Evolutionary conservation across 2,888 invertebrate genomes (phyloP), one percentile per base, ranked within the genome.

Genomic region (Trilocha varians): DNA sequence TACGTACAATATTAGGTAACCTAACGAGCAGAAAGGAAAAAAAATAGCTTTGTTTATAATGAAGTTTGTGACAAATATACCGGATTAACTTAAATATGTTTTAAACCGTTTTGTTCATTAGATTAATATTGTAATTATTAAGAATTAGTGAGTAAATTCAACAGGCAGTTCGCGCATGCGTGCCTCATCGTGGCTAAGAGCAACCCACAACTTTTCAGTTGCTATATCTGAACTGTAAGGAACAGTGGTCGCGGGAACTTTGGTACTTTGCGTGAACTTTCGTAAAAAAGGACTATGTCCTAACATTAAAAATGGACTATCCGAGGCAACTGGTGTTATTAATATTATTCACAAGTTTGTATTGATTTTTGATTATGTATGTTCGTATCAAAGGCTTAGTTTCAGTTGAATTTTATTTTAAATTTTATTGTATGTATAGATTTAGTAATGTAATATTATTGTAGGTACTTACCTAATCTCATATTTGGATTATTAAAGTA

Each of bases 271-370:
- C 14, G 25, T 39, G 17, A 38, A 34, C 38, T 9, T 36, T 17
- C 41, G 39, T 39, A 39, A 25, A 16, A 16, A 17, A 41, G 39
- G 25, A 38, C 13, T 37, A 38, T 38, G 32, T 15, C 34, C 32
- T 37, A 38, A 47, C 18, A 38, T 44, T 34, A 42, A 62, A 49
- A 50, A 80, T 80, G 82, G 63, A 75, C 65, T 71, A 65, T 62
- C 63, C 75, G 42, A 62, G 59, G 47, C 60, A 70, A 49, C 65
- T 78, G 50, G 68, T 75, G 67, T 53, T 79, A 46, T 67, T 78
- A 45, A 65, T 80, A 59, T 53, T 79, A 51, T 74, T 70, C 55
- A 66, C 78, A 59, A 79, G 80, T 82, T 67, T 46, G 78, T 78
- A 78, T 70, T 43, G 48, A 56, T 60, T 57, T 39, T 50, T 55